Evolutionary conservation across 1,140 invertebrate species (phyloP).

Genomic region (Bombus cullumanus): DNA sequence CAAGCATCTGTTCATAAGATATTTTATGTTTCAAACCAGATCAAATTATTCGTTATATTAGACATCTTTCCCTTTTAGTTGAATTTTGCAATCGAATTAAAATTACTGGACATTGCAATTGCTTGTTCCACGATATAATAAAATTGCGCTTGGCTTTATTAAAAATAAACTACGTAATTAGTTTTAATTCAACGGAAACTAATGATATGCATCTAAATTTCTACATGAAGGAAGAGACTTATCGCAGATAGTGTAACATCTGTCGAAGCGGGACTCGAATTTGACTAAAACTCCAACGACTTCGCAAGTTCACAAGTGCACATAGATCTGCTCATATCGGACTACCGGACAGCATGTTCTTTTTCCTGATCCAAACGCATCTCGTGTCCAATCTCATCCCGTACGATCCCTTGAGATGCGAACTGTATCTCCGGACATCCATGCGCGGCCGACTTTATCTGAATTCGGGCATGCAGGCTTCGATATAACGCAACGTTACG

Average conservation of each 20-base stretch:
- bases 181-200: too few relatives aligned
- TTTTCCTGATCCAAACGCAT: constrained; percentile 46
- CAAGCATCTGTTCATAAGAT: background rate
- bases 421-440: constrained; percentile 55
- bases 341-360: background rate
- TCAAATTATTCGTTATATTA: background rate
- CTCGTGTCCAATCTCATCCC: constrained; percentile 52
- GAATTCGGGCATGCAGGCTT: constrained; percentile 36
- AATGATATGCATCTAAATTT: too few relatives aligned
- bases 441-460: constrained; percentile 23
- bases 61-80: background rate
- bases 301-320: constrained; percentile 14
- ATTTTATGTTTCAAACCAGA: background rate
- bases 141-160: too few relatives aligned
- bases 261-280: background rate
- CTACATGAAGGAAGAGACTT: too few relatives aligned
- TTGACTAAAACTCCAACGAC: constrained; percentile 8
- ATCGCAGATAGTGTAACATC: background rate
- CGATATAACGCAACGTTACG: constrained; percentile 1
- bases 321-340: constrained; percentile 7
- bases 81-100: background rate
- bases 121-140: too few relatives aligned
- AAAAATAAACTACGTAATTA: too few relatives aligned
- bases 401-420: constrained; percentile 49
- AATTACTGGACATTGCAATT: background rate